phyloP scores from a whole-genome alignment of 2,797 vertebrate species.

The Anabacerthia variegaticeps region DNA sequence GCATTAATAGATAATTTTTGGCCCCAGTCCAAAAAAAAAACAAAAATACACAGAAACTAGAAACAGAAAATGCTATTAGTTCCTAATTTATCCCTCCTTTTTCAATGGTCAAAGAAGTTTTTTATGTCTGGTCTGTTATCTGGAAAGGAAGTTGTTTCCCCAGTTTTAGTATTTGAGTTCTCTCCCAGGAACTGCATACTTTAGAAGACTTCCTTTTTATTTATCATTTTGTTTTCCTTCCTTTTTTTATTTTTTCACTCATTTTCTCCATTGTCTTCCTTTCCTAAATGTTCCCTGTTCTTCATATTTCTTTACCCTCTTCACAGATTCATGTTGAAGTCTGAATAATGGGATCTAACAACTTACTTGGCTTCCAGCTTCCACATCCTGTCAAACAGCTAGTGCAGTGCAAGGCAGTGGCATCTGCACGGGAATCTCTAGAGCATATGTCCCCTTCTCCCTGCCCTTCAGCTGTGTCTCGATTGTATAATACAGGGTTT shows the following conservation, averaged over 20 bases:
- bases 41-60: not conserved
- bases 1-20: conserved; percentile 49
- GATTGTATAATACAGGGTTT: not conserved
- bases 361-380: not conserved
- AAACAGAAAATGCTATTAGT: conserved; percentile 6
- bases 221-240: not conserved
- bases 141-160: not conserved
- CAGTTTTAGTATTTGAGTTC: not conserved
- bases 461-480: not conserved
- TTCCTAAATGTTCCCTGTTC: not conserved
- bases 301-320: not conserved
- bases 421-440: conserved; percentile 2
- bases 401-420: not conserved
- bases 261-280: not conserved
- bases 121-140: not conserved
- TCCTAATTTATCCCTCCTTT: not conserved
- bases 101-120: not conserved
- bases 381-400: not conserved
- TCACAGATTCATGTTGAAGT: not conserved
- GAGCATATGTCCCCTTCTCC: not conserved
- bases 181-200: not conserved
- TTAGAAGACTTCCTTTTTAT: not conserved
- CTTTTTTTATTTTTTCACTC: not conserved
- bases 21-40: not conserved
- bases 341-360: not conserved